Conservation (phyloP, 1,140 invertebrate species). For the Eumeta japonica region DNA sequence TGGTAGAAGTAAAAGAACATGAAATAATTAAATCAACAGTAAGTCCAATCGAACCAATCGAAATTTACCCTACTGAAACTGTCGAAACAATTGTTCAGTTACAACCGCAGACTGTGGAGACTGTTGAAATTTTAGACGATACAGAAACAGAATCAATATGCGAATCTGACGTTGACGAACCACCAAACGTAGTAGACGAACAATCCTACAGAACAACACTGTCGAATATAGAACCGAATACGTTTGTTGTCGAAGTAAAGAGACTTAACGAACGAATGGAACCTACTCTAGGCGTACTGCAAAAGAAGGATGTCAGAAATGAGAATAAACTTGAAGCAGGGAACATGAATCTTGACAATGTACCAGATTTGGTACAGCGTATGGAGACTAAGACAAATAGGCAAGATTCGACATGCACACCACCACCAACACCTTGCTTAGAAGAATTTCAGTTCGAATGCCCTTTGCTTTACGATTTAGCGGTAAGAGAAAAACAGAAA, state of each 20-base stretch:
- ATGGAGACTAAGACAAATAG: slow-evolving; percentile 13
- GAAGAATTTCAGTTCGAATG: slow-evolving; percentile 6
- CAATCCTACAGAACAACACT: too few species aligned
- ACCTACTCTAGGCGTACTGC: slow-evolving; percentile 44
- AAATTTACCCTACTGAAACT: slow-evolving; percentile 30
- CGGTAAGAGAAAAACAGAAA: slow-evolving; percentile 13
- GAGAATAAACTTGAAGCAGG: slow-evolving; percentile 20
- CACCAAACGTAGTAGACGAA: slow-evolving; percentile 25
- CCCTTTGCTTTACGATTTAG: slow-evolving; percentile 19
- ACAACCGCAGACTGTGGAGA: slow-evolving; percentile 43
- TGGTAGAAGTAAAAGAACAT: slow-evolving; percentile 61
- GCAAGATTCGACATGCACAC: slow-evolving; percentile 20
- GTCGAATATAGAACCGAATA: slow-evolving; percentile 45
- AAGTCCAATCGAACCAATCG: slow-evolving; percentile 44
- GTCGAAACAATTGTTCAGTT: slow-evolving; percentile 34
- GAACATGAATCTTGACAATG: slow-evolving; percentile 20
- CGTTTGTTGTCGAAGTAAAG: slow-evolving; percentile 42
- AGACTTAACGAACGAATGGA: slow-evolving; percentile 37
- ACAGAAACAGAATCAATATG: slow-evolving; percentile 58
- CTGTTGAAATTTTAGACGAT: slow-evolving; percentile 58
- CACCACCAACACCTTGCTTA: slow-evolving; percentile 24
- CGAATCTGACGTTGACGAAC: slow-evolving; percentile 49
- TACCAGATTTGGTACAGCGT: slow-evolving; percentile 27
- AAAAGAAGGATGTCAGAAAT: slow-evolving; percentile 20
- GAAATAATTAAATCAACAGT: slow-evolving; percentile 58